Conservation (phyloP, 2,797 vertebrate species). For the Poecilia wingei region DNA sequence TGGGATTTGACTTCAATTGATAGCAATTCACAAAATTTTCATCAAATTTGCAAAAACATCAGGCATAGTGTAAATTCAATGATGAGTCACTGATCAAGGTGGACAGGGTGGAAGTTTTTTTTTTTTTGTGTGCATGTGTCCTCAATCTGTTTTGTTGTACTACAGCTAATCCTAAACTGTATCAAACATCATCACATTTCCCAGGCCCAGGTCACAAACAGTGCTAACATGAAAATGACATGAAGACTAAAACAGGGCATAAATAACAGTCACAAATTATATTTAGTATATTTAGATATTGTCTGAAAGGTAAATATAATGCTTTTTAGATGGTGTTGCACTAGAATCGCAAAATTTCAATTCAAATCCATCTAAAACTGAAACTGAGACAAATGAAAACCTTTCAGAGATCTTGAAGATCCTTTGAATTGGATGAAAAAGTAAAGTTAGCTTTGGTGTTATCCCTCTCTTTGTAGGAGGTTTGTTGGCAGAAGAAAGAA, state of each 20-base stretch:
- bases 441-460: neutral
- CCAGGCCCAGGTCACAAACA: neutral
- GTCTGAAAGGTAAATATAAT: neutral
- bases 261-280: neutral
- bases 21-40: neutral
- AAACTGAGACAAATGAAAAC: neutral
- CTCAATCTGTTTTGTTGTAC: neutral
- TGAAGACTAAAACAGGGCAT: slow-evolving; percentile 3
- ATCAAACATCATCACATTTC: neutral
- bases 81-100: neutral
- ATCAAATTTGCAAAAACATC: neutral
- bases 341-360: neutral
- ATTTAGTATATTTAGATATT: neutral
- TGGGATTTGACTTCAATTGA: neutral
- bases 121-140: neutral
- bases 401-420: neutral
- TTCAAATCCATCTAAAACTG: neutral
- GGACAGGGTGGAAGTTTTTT: neutral
- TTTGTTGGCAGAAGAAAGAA: slow-evolving; percentile 4
- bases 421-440: neutral
- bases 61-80: neutral
- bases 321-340: neutral
- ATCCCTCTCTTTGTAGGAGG: slow-evolving; percentile 10
- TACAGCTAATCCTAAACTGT: neutral
- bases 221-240: neutral